Evolutionary conservation across 2,113 vertebrate genomes (phyloP).

Genomic region (Dromiciops gliroides): DNA sequence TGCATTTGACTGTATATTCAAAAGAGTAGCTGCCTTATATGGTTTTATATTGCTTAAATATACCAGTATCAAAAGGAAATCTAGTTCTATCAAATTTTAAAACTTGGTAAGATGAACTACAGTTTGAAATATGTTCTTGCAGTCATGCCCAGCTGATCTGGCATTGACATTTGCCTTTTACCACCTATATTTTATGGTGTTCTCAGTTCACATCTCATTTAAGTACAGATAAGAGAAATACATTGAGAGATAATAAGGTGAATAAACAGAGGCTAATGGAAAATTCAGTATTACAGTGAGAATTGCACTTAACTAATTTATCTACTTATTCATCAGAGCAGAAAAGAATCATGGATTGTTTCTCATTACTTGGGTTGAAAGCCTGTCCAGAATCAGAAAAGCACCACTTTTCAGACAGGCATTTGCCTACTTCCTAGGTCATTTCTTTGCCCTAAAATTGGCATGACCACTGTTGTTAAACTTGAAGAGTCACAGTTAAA

Average conservation of each 20-base stretch:
- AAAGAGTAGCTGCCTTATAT: background rate
- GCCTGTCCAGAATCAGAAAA: slow-evolving; percentile 20
- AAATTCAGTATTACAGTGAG: background rate
- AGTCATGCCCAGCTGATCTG: background rate
- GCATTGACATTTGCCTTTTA: background rate
- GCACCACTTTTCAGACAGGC: slow-evolving; percentile 21
- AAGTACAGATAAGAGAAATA: background rate
- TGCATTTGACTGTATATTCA: background rate
- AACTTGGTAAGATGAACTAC: background rate
- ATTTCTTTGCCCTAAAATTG: slow-evolving; percentile 35
- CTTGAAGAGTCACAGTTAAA: slow-evolving; percentile 62
- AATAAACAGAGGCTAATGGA: background rate
- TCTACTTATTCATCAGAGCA: background rate
- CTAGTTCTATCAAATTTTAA: background rate
- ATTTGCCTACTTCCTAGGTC: slow-evolving; percentile 2
- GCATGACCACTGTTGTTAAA: slow-evolving; percentile 38
- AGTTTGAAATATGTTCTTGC: background rate
- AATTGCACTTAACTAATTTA: background rate
- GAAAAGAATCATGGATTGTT: background rate
- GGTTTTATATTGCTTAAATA: background rate
- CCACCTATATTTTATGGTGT: background rate
- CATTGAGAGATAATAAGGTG: background rate
- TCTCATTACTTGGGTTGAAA: background rate
- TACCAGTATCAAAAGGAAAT: background rate
- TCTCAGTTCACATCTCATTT: background rate